Conservation (phyloP, 2,113 vertebrate species). For the Crotalus helleri region DNA sequence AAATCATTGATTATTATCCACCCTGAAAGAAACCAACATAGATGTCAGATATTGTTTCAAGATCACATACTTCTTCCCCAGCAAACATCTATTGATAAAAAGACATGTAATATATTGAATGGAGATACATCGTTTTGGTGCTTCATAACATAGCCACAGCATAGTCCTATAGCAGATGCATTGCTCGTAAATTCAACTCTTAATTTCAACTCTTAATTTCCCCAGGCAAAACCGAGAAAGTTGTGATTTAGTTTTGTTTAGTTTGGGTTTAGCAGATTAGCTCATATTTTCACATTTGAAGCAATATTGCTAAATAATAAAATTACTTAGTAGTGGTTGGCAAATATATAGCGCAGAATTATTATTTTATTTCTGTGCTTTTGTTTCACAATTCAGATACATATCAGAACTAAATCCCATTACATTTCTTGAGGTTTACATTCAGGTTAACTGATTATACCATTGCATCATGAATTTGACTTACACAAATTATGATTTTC, state of each 20-base stretch:
- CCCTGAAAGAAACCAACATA: neutral
- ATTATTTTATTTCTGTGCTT: neutral
- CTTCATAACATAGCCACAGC: neutral
- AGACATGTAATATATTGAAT: neutral
- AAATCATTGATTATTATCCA: too few relatives aligned
- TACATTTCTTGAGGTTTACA: neutral
- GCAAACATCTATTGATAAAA: neutral
- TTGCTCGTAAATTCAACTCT: neutral
- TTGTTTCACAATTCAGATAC: neutral
- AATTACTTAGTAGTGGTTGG: neutral
- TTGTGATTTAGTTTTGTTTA: neutral
- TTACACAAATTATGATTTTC: neutral
- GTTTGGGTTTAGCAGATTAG: neutral
- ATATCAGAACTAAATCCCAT: neutral
- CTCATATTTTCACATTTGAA: neutral
- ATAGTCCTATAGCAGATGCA: too few relatives aligned
- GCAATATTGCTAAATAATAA: neutral
- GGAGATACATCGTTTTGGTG: neutral
- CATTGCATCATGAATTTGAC: neutral
- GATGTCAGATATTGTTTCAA: neutral
- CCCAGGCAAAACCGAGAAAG: neutral
- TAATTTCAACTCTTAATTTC: neutral
- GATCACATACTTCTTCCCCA: neutral
- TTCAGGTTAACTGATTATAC: neutral
- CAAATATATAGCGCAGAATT: neutral